Conservation (phyloP, 2,888 invertebrate species). For the Synergus laeviventris region DNA sequence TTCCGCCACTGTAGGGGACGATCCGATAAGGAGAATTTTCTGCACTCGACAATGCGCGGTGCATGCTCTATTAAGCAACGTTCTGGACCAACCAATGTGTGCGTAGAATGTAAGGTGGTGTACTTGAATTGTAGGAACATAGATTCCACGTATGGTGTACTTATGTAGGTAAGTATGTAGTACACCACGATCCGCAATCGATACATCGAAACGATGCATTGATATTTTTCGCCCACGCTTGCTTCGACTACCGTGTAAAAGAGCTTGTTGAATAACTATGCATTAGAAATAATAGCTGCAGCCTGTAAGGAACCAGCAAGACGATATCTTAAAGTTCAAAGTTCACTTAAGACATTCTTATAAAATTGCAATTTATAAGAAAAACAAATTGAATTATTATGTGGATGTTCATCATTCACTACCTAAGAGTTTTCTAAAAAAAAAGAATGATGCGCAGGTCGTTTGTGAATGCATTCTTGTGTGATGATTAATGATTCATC, state of each 20-base stretch:
- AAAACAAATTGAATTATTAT: not conserved
- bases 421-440: not conserved
- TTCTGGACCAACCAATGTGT: not conserved
- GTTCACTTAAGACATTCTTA: too few relatives aligned
- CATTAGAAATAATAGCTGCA: not conserved
- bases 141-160: not conserved
- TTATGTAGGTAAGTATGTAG: not conserved
- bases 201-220: not conserved
- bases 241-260: not conserved
- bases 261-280: not conserved
- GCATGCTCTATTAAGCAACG: constrained; percentile 19
- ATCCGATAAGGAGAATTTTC: constrained; percentile 24
- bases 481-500: not conserved
- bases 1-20: constrained; percentile 17
- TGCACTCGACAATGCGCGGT: constrained; percentile 17
- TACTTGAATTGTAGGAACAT: not conserved
- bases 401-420: not conserved
- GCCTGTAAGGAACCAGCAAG: not conserved
- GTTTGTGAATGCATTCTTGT: not conserved
- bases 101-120: not conserved
- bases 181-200: not conserved
- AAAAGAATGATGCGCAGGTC: not conserved
- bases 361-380: too few relatives aligned
- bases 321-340: too few relatives aligned
- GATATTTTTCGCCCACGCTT: constrained; percentile 1